A percentile compares a stretch with the other conserved stretches of the same genome.
Conservation (phyloP, 2,113 vertebrate genomes). For the Burhinus oedicnemus region DNA sequence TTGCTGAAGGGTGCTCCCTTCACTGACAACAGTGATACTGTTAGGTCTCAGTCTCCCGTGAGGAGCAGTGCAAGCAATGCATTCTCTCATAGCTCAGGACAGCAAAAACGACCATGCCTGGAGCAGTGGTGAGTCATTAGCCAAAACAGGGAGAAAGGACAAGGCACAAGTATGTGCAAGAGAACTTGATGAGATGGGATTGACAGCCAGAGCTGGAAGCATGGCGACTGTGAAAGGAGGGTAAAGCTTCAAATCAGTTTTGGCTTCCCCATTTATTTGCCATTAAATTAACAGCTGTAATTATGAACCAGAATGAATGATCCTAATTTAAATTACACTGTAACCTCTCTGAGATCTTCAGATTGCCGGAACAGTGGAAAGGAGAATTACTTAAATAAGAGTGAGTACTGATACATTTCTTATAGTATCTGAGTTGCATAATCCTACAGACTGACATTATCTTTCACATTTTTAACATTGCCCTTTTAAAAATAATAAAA, state of each 20-base stretch:
- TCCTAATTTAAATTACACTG: background rate
- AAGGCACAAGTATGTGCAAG: background rate
- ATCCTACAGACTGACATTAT: background rate
- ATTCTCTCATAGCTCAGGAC: background rate
- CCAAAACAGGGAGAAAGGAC: background rate
- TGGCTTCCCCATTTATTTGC: background rate
- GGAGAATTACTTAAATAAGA: background rate
- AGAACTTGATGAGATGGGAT: background rate
- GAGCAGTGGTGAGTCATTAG: background rate
- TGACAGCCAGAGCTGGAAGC: background rate
- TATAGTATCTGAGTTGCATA: background rate
- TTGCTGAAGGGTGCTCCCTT: background rate
- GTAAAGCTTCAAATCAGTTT: background rate
- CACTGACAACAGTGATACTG: background rate
- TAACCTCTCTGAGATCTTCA: background rate
- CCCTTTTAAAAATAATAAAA: background rate
- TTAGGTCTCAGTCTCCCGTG: background rate
- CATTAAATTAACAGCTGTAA: background rate
- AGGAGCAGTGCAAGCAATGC: background rate
- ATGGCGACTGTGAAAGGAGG: background rate
- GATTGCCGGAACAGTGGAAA: background rate
- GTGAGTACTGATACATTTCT: background rate
- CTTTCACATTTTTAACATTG: background rate
- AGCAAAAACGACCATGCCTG: background rate
- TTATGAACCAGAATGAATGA: background rate